Evolutionary conservation across 2,888 invertebrate genomes (phyloP).

Genomic region (Teleogryllus oceanicus): DNA sequence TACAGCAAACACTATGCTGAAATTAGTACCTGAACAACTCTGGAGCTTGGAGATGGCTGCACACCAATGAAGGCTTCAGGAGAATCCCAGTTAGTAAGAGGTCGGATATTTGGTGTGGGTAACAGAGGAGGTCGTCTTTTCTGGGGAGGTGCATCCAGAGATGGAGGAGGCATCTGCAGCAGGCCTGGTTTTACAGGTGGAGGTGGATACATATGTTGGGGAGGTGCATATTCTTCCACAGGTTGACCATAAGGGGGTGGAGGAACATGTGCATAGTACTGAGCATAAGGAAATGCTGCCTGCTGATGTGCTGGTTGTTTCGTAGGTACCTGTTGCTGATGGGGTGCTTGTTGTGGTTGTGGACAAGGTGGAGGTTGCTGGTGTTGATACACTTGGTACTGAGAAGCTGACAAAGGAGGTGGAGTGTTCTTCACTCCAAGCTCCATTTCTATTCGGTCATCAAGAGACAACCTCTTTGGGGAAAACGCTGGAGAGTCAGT

Average conservation of each 20-base stretch:
- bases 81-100: conserved; percentile 33
- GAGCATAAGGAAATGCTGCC: not conserved
- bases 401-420: conserved; percentile 35
- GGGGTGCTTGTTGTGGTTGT: not conserved
- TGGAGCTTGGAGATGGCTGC: conserved; percentile 33
- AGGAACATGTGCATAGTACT: not conserved
- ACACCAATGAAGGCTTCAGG: conserved; percentile 35
- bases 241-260: conserved; percentile 23
- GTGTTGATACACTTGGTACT: conserved; percentile 36
- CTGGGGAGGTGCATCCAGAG: not conserved
- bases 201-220: conserved; percentile 12
- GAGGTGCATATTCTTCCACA: conserved; percentile 22
- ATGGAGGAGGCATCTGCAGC: not conserved
- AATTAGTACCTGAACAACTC: conserved; percentile 39
- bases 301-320: conserved; percentile 12
- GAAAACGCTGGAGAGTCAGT: conserved; percentile 43
- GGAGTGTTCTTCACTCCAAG: conserved; percentile 53
- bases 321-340: not conserved
- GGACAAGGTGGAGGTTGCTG: conserved; percentile 25
- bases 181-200: not conserved
- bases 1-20: not conserved
- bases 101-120: conserved; percentile 29
- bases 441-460: conserved; percentile 59
- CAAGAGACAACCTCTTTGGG: conserved; percentile 57
- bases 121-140: conserved; percentile 31